A percentile compares a stretch with the other conserved stretches of the same genome.
Evolutionary conservation across 2,113 vertebrate genomes (phyloP).

Genomic region (Neofelis nebulosa): DNA sequence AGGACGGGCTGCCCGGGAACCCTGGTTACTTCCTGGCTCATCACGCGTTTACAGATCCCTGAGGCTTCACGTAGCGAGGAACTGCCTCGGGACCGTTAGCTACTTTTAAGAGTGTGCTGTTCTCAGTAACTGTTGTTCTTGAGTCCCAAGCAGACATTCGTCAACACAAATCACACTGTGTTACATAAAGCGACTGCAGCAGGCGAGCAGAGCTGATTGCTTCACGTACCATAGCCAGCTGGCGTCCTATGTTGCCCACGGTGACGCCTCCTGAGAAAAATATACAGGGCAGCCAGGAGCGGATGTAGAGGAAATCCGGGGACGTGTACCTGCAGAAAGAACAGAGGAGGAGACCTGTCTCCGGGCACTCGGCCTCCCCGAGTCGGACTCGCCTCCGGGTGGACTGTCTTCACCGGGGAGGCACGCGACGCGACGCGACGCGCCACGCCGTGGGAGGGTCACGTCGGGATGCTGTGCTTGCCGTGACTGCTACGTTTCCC

Average conservation of each 20-base stretch:
- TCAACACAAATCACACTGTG: rapidly evolving
- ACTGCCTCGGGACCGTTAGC: rapidly evolving
- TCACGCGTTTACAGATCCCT: rapidly evolving
- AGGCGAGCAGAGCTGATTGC: background rate
- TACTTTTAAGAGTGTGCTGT: background rate
- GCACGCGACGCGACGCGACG: rapidly evolving
- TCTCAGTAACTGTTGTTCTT: rapidly evolving
- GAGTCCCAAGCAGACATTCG: background rate
- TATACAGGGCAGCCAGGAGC: constrained; percentile 98
- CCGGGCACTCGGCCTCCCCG: too few species aligned
- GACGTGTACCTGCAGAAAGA: constrained; percentile 92
- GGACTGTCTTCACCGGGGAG: background rate
- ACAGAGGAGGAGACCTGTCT: background rate
- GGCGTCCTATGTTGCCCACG: constrained; percentile 97
- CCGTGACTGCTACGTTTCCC: background rate
- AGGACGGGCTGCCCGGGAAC: rapidly evolving
- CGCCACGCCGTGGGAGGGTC: background rate
- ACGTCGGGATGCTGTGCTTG: rapidly evolving
- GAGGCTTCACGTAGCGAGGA: background rate
- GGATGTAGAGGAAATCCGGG: constrained; percentile 97
- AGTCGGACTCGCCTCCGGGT: rapidly evolving
- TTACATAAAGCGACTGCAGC: rapidly evolving
- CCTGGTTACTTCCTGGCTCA: background rate
- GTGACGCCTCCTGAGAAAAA: constrained; percentile 99
- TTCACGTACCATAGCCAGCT: constrained; percentile 93